Evolutionary conservation across 2,113 vertebrate species (phyloP).

Genomic region (Melanerpes formicivorus): DNA sequence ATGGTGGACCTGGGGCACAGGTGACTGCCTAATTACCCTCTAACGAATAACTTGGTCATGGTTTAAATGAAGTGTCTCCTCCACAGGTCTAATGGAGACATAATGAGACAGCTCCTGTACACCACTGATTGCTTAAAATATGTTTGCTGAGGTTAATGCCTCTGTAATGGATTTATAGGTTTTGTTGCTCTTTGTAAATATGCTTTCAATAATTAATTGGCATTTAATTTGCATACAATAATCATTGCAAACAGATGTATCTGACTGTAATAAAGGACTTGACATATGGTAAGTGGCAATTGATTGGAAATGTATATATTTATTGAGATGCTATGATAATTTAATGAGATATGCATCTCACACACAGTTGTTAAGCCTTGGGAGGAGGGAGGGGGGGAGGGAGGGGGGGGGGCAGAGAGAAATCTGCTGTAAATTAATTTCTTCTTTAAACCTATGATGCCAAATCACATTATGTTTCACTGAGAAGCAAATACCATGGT

Average conservation of each 20-base stretch:
- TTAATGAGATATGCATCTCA: constrained; percentile 67
- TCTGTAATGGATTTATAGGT: constrained; percentile 75
- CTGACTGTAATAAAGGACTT: constrained; percentile 32
- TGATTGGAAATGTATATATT: constrained; percentile 74
- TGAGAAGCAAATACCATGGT: constrained; percentile 48
- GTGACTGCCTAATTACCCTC: constrained; percentile 31
- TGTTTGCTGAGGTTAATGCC: constrained; percentile 72
- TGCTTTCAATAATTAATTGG: constrained; percentile 77
- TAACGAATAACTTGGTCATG: constrained; percentile 34
- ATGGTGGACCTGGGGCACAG: not conserved
- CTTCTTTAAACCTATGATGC: not conserved
- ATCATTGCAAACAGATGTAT: constrained; percentile 19
- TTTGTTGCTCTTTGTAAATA: constrained; percentile 75
- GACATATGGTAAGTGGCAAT: constrained; percentile 54
- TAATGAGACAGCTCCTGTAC: constrained; percentile 60
- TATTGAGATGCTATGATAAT: constrained; percentile 52
- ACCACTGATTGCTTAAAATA: constrained; percentile 61
- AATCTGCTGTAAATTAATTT: constrained; percentile 60
- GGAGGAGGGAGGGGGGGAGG: not conserved
- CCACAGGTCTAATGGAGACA: constrained; percentile 47
- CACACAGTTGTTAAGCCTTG: constrained; percentile 29
- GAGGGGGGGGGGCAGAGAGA: too few species aligned
- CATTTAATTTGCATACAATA: constrained; percentile 48
- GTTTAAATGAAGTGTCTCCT: constrained; percentile 56
- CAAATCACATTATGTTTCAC: constrained; percentile 38